phyloP scores from a whole-genome alignment of 2,113 vertebrate genomes.

The Colossoma macropomum region DNA sequence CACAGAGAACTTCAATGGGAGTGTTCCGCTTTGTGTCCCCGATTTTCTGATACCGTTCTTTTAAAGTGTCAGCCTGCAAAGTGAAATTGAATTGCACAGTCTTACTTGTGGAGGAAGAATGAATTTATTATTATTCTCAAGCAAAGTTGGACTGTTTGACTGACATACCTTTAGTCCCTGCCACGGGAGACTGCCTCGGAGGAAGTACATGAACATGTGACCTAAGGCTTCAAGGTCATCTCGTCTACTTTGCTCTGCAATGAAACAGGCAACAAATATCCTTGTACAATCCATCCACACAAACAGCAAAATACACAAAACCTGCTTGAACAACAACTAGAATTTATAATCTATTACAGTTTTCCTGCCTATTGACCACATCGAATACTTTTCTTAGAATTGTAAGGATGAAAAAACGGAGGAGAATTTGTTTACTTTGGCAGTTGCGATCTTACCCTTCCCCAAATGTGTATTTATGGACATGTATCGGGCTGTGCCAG shows the following conservation, averaged over 20 bases:
- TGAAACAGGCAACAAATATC: conserved; percentile 59
- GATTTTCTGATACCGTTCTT: conserved; percentile 99
- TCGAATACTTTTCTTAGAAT: neutral
- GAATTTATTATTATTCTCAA: neutral
- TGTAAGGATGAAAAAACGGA: neutral
- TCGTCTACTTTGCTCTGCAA: conserved; percentile 94
- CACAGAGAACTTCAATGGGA: conserved; percentile 98
- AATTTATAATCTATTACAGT: neutral
- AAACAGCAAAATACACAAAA: neutral
- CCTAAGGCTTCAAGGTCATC: conserved; percentile 98
- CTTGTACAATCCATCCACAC: neutral
- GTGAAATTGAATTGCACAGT: conserved; percentile 27
- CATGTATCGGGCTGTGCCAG: conserved; percentile 98
- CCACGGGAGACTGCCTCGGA: conserved; percentile 98
- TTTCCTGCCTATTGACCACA: neutral
- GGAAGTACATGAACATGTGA: conserved; percentile 99
- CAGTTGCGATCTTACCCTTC: conserved; percentile 85
- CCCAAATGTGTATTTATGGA: conserved; percentile 98
- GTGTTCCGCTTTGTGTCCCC: conserved; percentile 99
- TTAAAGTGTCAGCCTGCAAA: conserved; percentile 94
- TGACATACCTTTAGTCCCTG: conserved; percentile 93
- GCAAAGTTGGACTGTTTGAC: neutral
- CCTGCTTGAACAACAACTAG: neutral
- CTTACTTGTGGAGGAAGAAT: neutral
- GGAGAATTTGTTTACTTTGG: neutral